Conservation (phyloP, 2,888 invertebrate genomes). For the Acrocyrtus sp. region DNA sequence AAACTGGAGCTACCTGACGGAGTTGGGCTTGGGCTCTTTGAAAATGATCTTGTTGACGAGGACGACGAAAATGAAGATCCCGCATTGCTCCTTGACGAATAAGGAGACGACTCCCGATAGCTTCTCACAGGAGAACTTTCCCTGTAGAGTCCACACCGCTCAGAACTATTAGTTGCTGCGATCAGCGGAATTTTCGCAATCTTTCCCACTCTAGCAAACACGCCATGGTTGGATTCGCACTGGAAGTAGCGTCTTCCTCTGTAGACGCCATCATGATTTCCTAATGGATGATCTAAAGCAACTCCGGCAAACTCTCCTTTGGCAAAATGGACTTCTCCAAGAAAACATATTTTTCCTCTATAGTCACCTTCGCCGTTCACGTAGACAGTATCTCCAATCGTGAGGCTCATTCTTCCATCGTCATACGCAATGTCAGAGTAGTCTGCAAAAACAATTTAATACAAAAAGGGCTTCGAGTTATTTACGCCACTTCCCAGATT, state of each 20-base stretch:
- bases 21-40: slow-evolving; percentile 23
- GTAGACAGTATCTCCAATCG: slow-evolving; percentile 94
- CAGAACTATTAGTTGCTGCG: slow-evolving; percentile 66
- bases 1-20: slow-evolving; percentile 1
- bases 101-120: slow-evolving; percentile 13
- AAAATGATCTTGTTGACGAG: slow-evolving; percentile 1
- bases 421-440: slow-evolving; percentile 72
- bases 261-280: slow-evolving; percentile 97
- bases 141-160: slow-evolving; percentile 49
- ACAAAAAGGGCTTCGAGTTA: too few relatives aligned
- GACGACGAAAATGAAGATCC: slow-evolving; percentile 5
- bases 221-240: slow-evolving; percentile 89
- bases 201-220: slow-evolving; percentile 88
- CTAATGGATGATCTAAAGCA: slow-evolving; percentile 95
- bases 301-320: slow-evolving; percentile 99
- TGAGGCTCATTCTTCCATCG: slow-evolving; percentile 93
- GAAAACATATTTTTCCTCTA: slow-evolving; percentile 90
- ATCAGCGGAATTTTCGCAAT: slow-evolving; percentile 79
- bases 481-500: too few relatives aligned
- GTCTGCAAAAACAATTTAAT: slow-evolving; percentile 13
- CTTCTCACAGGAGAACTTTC: slow-evolving; percentile 35
- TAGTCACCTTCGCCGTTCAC: slow-evolving; percentile 83
- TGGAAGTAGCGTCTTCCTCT: slow-evolving; percentile 93
- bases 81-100: neutral
- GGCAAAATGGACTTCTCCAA: slow-evolving; percentile 96